Conservation (phyloP, 2,113 vertebrate genomes). For the Xiphophorus maculatus region DNA sequence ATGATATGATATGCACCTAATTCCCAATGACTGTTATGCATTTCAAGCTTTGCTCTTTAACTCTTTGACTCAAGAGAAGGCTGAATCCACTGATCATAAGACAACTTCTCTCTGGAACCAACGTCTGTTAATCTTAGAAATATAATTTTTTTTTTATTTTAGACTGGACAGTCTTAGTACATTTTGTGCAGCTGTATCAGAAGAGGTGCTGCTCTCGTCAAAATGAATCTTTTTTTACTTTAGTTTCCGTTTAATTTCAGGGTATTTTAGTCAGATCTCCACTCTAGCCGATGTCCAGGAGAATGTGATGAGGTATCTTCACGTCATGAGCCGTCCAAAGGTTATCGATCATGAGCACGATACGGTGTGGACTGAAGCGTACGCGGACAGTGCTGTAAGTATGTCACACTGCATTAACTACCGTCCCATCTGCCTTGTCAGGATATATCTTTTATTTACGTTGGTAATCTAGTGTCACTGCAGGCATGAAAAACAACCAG, state of each 20-base stretch:
- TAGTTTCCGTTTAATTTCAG: constrained; percentile 70
- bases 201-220: not conserved
- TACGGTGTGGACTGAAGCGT: constrained; percentile 96
- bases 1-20: too few relatives aligned
- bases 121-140: not conserved
- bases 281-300: constrained; percentile 97
- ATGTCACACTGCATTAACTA: not conserved
- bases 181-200: not conserved
- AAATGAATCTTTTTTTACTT: not conserved
- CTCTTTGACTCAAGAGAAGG: not conserved
- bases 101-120: not conserved
- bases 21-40: too few relatives aligned
- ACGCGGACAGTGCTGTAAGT: constrained; percentile 97
- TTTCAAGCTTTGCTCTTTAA: not conserved
- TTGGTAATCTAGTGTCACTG: not conserved
- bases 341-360: constrained; percentile 98
- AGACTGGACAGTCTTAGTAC: not conserved
- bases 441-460: not conserved
- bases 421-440: not conserved
- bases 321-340: constrained; percentile 96
- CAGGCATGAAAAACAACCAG: not conserved
- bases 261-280: constrained; percentile 97
- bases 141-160: not conserved
- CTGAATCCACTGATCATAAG: not conserved
- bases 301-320: constrained; percentile 97